Evolutionary conservation across 1,140 invertebrate species (phyloP).

Genomic region (Euborellia annulipes): DNA sequence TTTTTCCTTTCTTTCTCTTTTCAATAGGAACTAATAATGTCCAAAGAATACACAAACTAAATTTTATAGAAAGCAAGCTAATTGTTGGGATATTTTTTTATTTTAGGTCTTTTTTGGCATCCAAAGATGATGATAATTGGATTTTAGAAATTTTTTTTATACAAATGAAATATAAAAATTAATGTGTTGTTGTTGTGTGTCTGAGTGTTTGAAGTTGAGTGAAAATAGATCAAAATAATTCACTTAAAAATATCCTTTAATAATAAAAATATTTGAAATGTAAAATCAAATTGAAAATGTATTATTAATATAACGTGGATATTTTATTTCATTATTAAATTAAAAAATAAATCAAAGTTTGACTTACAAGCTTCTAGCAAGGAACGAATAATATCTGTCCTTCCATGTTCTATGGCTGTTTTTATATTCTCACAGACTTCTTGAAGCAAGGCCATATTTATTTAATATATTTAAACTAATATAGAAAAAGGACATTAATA

Average conservation of each 20-base stretch:
- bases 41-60: no score
- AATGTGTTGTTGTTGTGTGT: not conserved
- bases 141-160: not conserved
- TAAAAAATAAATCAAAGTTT: constrained; percentile 6
- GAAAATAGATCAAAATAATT: no score
- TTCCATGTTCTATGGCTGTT: constrained; percentile 38
- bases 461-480: no score
- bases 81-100: no score
- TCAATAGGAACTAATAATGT: no score
- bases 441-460: constrained; percentile 6
- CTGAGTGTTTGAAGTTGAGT: no score
- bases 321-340: constrained; percentile 5
- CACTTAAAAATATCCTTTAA: not conserved
- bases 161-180: not conserved
- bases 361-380: constrained; percentile 41
- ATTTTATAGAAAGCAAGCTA: no score
- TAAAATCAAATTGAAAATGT: not conserved
- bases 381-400: constrained; percentile 42
- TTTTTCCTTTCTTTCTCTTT: no score
- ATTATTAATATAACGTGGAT: not conserved
- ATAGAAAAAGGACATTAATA: no score
- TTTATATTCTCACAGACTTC: constrained; percentile 34
- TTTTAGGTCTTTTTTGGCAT: no score
- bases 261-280: not conserved
- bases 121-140: not conserved